Conservation (phyloP, 2,113 vertebrate genomes). For the Chlorodrepanis virens region DNA sequence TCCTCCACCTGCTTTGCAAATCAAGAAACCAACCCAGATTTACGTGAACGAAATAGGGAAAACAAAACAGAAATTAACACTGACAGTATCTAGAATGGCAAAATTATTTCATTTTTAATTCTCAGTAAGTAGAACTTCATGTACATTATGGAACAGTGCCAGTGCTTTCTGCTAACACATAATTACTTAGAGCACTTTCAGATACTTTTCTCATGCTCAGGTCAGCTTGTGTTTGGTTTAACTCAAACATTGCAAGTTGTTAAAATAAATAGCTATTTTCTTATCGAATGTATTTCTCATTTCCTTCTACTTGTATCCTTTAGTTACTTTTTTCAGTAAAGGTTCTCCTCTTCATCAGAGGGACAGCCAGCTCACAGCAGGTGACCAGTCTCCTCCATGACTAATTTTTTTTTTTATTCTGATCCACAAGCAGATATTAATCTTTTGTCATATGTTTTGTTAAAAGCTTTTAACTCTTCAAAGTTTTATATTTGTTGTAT, state of each 20-base stretch:
- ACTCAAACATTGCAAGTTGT: neutral
- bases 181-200: neutral
- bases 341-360: neutral
- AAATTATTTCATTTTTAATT: neutral
- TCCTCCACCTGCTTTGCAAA: neutral
- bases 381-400: neutral
- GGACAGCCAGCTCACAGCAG: neutral
- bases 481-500: accelerated
- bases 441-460: neutral
- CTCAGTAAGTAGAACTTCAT: neutral
- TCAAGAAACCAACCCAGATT: neutral
- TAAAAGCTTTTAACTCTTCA: neutral
- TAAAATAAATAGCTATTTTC: neutral
- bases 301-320: neutral
- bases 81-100: neutral
- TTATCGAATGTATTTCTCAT: neutral
- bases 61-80: neutral
- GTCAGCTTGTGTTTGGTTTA: neutral
- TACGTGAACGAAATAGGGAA: neutral
- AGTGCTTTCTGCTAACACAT: neutral
- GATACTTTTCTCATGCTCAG: neutral
- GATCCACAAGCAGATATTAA: neutral
- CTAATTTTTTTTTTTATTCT: neutral
- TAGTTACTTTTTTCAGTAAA: neutral
- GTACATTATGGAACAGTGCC: neutral